Conservation (phyloP, 2,113 vertebrate genomes). For the Ailuropoda melanoleuca region DNA sequence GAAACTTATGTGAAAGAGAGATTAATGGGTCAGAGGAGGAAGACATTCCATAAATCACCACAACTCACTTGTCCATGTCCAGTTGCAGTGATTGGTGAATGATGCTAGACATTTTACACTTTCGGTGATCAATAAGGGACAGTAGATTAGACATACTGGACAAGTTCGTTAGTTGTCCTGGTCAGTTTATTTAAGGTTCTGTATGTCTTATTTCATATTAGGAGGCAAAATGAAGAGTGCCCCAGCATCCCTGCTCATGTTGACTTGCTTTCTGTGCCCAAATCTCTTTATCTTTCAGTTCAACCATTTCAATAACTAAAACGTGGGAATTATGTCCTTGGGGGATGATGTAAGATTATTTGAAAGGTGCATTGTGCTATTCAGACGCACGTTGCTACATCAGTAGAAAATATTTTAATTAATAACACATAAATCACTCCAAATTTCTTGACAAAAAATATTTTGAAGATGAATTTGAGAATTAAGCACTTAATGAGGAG, state of each 20-base stretch:
- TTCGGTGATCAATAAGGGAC: slow-evolving; percentile 64
- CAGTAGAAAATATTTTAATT: slow-evolving; percentile 34
- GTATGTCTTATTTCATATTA: background rate
- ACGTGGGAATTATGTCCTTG: background rate
- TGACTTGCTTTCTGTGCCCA: background rate
- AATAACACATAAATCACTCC: background rate
- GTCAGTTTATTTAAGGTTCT: background rate
- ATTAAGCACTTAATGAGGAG: slow-evolving; percentile 58
- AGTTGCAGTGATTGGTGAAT: slow-evolving; percentile 49
- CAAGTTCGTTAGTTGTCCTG: background rate
- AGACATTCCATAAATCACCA: slow-evolving; percentile 70
- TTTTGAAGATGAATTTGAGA: slow-evolving; percentile 68
- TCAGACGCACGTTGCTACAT: background rate
- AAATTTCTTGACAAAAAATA: slow-evolving; percentile 60
- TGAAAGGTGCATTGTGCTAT: slow-evolving; percentile 15
- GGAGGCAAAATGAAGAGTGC: background rate
- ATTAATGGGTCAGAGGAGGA: slow-evolving; percentile 77
- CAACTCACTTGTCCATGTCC: slow-evolving; percentile 45
- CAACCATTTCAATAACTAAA: background rate
- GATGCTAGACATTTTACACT: slow-evolving; percentile 49
- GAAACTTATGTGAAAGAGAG: slow-evolving; percentile 74
- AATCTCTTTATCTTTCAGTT: background rate
- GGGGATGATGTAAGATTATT: slow-evolving; percentile 26
- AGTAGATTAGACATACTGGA: background rate
- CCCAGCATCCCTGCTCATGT: background rate